Evolutionary conservation across 1,140 invertebrate genomes (phyloP), one percentile per base, ranked within the genome.

Genomic region (Hyphantria cunea): DNA sequence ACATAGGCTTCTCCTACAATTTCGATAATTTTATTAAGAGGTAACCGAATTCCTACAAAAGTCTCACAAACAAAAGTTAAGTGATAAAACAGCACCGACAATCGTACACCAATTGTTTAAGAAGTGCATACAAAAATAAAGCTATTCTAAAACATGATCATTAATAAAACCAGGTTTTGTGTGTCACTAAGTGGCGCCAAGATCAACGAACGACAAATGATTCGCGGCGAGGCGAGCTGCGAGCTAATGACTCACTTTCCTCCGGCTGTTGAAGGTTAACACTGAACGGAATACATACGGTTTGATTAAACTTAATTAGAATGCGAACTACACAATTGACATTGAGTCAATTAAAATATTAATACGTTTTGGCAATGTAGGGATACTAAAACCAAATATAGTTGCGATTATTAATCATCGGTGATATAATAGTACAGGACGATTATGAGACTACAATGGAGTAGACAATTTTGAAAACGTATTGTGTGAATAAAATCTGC

Each of bases 261-360:
- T 25, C 11, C 47, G 47, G 48, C 32, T 8, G 11, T 58, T 52
- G 64, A 63, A 68, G 53, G 60, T 54, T 33, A 25, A 34, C 13
- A 32, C 7, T 31, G 14, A 33, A 31, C 39, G 14, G 59, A 54
- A 63, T 68, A 48, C 31, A 70, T 70, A 65, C 44, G 49, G 50
- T 49, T 55, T 55, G 52, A 66, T 66, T 66, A 64, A 15, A 44
- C 31, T 48, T 45, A 53, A 58, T 68, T 63, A 58, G 60, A 59
- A 59, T 63, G 60, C 37, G 50, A 60, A 64, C 42, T 33, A 53
- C 25, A 31, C 51, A 47, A 15, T 33, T 66, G 44, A 41, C 42
- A 52, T 52, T 45, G 41, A 15, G 37, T 0, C 12, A 58, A 58
- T 48, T 58, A 48, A 58, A 17, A 58, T 31, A 32, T 37, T 14